Evolutionary conservation across 2,888 invertebrate species (phyloP).

Genomic region (Agrotis ipsilon): DNA sequence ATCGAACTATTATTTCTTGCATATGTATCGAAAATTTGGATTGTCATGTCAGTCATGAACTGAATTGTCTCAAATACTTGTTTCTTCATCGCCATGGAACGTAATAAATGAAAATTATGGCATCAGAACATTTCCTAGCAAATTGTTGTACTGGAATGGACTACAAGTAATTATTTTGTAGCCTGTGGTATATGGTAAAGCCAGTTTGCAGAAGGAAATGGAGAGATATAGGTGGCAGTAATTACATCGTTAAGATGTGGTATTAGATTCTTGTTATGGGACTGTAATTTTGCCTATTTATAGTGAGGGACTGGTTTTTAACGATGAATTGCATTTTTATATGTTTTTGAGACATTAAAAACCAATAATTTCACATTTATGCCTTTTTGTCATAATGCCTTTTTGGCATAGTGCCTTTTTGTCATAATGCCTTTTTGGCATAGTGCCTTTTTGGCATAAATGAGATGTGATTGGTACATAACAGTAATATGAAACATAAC

Average conservation of each 20-base stretch:
- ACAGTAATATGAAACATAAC: too few species aligned
- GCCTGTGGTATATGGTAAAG: slow-evolving; percentile 21
- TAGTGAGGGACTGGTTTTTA: neutral
- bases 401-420: too few species aligned
- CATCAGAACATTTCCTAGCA: slow-evolving; percentile 13
- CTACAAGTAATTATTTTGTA: slow-evolving; percentile 23
- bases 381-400: too few species aligned
- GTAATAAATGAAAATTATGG: slow-evolving; percentile 11
- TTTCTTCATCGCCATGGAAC: slow-evolving; percentile 1
- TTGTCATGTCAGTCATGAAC: neutral
- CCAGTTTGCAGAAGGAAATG: slow-evolving; percentile 17
- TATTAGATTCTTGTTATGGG: neutral
- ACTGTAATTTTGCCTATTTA: slow-evolving; percentile 14
- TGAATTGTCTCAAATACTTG: neutral
- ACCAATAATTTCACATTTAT: too few species aligned
- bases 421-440: too few species aligned
- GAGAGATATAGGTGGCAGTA: slow-evolving; percentile 27
- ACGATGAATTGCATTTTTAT: too few species aligned
- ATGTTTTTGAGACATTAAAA: too few species aligned
- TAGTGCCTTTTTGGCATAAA: too few species aligned
- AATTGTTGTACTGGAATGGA: slow-evolving; percentile 27
- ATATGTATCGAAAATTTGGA: too few species aligned
- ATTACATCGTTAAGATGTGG: slow-evolving; percentile 26
- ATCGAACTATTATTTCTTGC: too few species aligned
- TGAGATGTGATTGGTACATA: too few species aligned